phyloP scores from a whole-genome alignment of 2,888 invertebrate species.

The Parnassius smintheus region DNA sequence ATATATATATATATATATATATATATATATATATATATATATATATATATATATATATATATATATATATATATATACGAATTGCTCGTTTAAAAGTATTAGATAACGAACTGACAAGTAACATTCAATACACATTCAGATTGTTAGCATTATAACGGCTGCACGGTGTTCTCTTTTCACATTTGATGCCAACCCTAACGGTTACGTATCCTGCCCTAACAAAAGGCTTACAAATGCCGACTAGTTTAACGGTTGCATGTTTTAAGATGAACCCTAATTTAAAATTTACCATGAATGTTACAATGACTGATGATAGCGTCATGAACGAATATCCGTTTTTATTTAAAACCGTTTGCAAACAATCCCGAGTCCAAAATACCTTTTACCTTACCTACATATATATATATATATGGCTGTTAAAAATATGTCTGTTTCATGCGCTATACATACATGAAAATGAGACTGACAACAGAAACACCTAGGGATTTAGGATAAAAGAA shows the following conservation, averaged over 20 bases:
- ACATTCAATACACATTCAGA: conserved; percentile 29
- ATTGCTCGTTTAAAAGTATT: no score
- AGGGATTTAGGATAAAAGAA: background rate
- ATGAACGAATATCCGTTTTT: no score
- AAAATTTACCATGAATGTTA: conserved; percentile 3
- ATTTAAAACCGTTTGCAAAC: no score
- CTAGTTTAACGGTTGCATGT: conserved; percentile 58
- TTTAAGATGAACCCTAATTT: conserved; percentile 37
- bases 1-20: no score
- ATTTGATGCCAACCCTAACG: conserved; percentile 62
- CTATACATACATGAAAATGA: background rate
- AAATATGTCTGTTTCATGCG: background rate
- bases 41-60: no score
- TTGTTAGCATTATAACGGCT: conserved; percentile 43
- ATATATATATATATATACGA: no score
- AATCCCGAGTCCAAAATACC: no score
- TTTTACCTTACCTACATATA: no score
- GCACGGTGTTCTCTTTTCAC: conserved; percentile 41
- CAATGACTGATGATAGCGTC: no score
- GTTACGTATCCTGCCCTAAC: conserved; percentile 48
- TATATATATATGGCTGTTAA: no score
- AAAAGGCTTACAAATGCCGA: conserved; percentile 47
- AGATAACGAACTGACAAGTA: conserved; percentile 20
- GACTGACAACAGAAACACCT: background rate
- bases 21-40: no score